These are phyloP conservation scores for Ectemnius lituratus DNA, from an alignment of 2,888 invertebrate genomes.

Conservation along the genomic window DNA sequence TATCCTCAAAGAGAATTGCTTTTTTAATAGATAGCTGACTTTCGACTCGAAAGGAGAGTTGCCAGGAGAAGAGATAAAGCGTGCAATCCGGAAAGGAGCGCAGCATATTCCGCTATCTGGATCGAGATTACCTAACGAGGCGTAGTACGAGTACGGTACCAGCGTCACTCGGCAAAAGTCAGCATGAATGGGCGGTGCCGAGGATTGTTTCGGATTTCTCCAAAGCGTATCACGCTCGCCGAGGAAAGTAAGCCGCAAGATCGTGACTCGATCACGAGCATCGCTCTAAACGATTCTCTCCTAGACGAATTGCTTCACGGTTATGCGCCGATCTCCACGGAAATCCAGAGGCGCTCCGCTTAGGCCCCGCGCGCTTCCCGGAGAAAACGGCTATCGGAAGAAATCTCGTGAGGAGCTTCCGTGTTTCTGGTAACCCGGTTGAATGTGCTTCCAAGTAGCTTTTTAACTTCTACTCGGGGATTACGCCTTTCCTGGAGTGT, in stretches of 20 bases:
- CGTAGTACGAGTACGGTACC: conserved; percentile 6
- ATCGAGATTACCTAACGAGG: conserved; percentile 50
- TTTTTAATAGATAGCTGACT: too few species aligned
- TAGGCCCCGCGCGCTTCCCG: too few species aligned
- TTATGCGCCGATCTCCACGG: conserved; percentile 41
- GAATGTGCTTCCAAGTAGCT: not conserved
- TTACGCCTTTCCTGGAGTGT: too few species aligned
- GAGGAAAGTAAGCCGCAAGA: conserved; percentile 31
- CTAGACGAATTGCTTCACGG: conserved; percentile 52
- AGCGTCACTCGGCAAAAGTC: conserved; percentile 17
- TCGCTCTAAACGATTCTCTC: conserved; percentile 50
- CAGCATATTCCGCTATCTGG: conserved; percentile 20
- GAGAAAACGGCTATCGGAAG: not conserved
- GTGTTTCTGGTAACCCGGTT: not conserved
- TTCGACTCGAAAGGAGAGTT: too few species aligned
- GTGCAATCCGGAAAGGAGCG: conserved; percentile 8
- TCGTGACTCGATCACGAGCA: conserved; percentile 51
- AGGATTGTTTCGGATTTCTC: conserved; percentile 59
- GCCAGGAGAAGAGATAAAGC: conserved; percentile 9
- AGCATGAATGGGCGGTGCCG: conserved; percentile 49
- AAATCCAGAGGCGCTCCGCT: conserved; percentile 38
- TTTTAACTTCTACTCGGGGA: too few species aligned
- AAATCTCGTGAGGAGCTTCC: conserved; percentile 8
- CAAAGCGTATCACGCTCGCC: conserved; percentile 33
- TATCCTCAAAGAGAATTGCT: too few species aligned